These are phyloP conservation scores for Ormia ochracea DNA, from an alignment of 2,888 invertebrate genomes.

Conservation along the genomic window DNA sequence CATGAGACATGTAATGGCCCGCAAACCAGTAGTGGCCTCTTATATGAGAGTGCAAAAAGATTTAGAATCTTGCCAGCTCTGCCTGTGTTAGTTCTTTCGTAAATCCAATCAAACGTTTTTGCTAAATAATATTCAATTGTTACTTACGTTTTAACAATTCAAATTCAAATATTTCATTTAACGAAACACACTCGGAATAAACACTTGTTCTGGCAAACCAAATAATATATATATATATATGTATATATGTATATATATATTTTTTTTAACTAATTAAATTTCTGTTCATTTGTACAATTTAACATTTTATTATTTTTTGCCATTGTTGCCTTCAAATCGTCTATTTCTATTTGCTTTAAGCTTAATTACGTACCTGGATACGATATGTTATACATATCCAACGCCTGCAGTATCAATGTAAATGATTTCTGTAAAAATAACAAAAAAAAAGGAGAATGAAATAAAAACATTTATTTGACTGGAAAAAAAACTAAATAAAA, in stretches of 20 bases:
- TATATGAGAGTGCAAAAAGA: no score
- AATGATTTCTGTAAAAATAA: constrained; percentile 89
- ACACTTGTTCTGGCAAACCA: constrained; percentile 19
- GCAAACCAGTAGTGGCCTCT: no score
- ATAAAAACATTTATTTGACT: constrained; percentile 15
- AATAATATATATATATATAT: no score
- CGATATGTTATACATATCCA: constrained; percentile 88
- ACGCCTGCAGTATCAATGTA: constrained; percentile 93
- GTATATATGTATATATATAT: no score
- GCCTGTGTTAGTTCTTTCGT: background rate
- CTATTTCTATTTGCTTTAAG: constrained; percentile 32
- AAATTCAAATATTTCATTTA: background rate
- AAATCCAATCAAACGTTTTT: background rate
- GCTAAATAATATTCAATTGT: background rate
- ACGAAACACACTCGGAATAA: background rate
- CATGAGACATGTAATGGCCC: no score
- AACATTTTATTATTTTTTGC: constrained; percentile 11
- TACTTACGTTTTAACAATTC: constrained; percentile 9
- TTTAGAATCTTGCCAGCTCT: background rate
- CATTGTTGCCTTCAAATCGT: background rate
- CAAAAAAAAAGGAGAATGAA: constrained; percentile 38
- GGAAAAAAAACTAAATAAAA: background rate
- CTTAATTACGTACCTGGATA: constrained; percentile 80
- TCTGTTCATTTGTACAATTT: constrained; percentile 6
- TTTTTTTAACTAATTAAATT: constrained; percentile 43